Base-by-base conservation (phyloP, 2,797 vertebrate species). In the Glyptemys insculpta region DNA sequence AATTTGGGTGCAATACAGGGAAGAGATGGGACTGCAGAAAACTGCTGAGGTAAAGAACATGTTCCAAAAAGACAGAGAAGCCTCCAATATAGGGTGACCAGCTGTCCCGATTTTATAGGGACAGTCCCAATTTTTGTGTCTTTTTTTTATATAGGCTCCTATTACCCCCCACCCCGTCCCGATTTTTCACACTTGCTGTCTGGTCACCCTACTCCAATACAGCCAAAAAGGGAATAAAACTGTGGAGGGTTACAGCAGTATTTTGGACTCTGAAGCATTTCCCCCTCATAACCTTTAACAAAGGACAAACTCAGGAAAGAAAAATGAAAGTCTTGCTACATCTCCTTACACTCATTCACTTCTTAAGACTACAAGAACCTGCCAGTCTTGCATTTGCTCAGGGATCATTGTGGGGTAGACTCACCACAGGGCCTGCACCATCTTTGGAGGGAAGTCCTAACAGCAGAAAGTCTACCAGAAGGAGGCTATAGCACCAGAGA, bases 401-500 rank as follows among this genome's bases (percentile, higher is more conserved):
- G 27, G 52, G 52, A n/a, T 44, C 53, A 3, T 23, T 11, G 65
- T 21, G n/a, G 18, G 18, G 2, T 68, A 68, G 65, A 37, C n/a
- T 68, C 18, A 37, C 8, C n/a, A 68, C 65, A 37, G n/a, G 18
- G 18, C 19, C 18, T 68, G 18, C n/a, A 68, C 65, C 65, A 23
- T 37, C 19, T 68, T 68, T 37, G 9, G 18, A 68, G 65, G 65
- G 65, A 68, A 68, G 19, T 37, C 65, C n/a, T 11, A 68, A 68
- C 65, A 11, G 18, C 34, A 68, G 18, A 68, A 65, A 65, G 34
- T 65, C 62, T n/a, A 19, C 34, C 16, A 65, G 34, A 65, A 10
- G 72, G 29, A n/a, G 57, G 57, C 10, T n/a, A 14, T 14, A 21
- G 34, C 50, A 27, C 62, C 53, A 10, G 0, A 0, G 34, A 21